Percentiles rank a stretch among this genome's conserved stretches.
Conservation (phyloP, 2,888 invertebrate genomes). For the Crossocerus cetratus region DNA sequence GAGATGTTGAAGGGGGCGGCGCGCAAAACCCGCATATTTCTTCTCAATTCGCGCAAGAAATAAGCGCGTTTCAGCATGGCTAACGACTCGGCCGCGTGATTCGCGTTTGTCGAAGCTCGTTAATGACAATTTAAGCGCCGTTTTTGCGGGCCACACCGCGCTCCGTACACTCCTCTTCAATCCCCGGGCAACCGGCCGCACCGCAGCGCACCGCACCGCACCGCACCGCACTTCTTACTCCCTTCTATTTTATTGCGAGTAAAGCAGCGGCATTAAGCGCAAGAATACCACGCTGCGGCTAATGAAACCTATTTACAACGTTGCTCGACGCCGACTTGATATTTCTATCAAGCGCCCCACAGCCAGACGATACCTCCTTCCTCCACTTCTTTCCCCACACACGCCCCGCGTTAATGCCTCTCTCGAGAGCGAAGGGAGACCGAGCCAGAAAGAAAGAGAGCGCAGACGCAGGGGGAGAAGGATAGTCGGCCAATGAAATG, state of each 20-base stretch:
- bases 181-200: neutral
- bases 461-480: no score
- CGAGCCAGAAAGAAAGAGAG: no score
- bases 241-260: no score
- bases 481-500: constrained; percentile 36
- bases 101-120: constrained; percentile 33
- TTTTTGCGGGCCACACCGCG: constrained; percentile 21
- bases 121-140: constrained; percentile 31
- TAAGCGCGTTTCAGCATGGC: constrained; percentile 35
- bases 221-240: neutral
- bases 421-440: no score
- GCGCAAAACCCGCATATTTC: no score
- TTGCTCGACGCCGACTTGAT: neutral
- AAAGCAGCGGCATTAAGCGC: constrained; percentile 1
- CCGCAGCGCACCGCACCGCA: neutral
- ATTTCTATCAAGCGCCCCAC: constrained; percentile 4
- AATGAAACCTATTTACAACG: neutral
- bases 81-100: constrained; percentile 31
- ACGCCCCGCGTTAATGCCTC: no score
- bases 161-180: neutral
- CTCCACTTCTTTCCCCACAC: no score
- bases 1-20: no score
- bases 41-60: constrained; percentile 12
- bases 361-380: neutral
- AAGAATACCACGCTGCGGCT: constrained; percentile 20